phyloP scores from a whole-genome alignment of 64 coral and sea anemone species.

The Stichodactyla helianthus region DNA sequence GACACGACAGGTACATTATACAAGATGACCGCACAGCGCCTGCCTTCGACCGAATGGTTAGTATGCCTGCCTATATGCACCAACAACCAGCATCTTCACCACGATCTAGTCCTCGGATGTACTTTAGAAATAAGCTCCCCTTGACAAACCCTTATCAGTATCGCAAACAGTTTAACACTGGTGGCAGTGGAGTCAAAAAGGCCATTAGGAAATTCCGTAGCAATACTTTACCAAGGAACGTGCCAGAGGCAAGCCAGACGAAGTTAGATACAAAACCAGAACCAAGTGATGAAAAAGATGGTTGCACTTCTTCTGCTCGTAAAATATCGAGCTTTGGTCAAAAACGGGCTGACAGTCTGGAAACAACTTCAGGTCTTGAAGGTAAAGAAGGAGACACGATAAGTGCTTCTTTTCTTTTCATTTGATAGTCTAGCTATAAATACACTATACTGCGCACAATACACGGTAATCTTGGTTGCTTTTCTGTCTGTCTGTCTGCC shows the following conservation, averaged over 20 bases:
- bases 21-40: slow-evolving; percentile 11
- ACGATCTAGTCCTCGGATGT: slow-evolving; percentile 24
- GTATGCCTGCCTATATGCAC: slow-evolving; percentile 71
- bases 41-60: slow-evolving; percentile 55
- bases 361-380: not conserved
- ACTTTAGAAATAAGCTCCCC: slow-evolving; percentile 69
- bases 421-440: too few species aligned
- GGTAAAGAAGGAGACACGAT: not conserved
- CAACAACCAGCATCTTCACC: slow-evolving; percentile 6
- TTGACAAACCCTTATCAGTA: slow-evolving; percentile 51
- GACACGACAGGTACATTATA: slow-evolving; percentile 14
- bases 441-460: too few species aligned
- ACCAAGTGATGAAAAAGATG: not conserved
- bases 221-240: slow-evolving; percentile 10
- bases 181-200: slow-evolving; percentile 24
- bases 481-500: too few species aligned
- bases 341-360: not conserved
- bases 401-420: too few species aligned
- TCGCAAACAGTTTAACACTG: slow-evolving; percentile 34
- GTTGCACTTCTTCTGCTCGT: not conserved
- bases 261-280: not conserved
- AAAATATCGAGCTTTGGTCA: not conserved
- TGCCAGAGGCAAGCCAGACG: not conserved
- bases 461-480: too few species aligned
- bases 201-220: slow-evolving; percentile 43